Evolutionary conservation across 2,797 vertebrate species (phyloP).

Genomic region (Falco concolor): DNA sequence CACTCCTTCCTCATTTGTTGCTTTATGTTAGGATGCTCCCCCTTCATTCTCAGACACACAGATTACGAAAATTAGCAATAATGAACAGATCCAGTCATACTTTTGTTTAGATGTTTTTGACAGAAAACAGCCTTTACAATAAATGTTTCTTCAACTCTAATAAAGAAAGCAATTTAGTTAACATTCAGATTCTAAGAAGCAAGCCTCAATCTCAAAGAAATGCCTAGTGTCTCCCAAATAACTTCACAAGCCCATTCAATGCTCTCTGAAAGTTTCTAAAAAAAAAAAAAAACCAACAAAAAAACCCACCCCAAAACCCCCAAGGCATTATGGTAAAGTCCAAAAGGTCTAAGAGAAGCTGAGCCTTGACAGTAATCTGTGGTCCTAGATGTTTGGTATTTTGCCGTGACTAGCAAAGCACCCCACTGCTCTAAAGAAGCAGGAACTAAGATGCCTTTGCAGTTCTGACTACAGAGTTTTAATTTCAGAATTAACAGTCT

Average conservation of each 20-base stretch:
- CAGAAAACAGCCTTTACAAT: background rate
- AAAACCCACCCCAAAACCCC: background rate
- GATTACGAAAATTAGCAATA: background rate
- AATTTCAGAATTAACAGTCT: background rate
- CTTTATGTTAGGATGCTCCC: background rate
- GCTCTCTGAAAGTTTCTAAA: background rate
- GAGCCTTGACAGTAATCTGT: background rate
- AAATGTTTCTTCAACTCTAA: background rate
- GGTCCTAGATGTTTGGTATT: background rate
- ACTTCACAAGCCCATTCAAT: background rate
- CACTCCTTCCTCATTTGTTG: background rate
- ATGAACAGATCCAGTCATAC: background rate
- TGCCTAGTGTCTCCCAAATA: background rate
- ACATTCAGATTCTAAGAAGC: background rate
- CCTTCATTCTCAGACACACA: background rate
- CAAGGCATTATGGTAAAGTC: background rate
- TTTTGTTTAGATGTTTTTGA: background rate
- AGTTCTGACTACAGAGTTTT: background rate
- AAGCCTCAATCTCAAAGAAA: background rate
- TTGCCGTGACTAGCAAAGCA: background rate
- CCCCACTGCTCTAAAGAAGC: background rate
- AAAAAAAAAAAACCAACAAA: background rate
- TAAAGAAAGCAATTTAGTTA: background rate
- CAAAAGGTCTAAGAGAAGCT: background rate
- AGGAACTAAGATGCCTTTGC: background rate